phyloP scores from a whole-genome alignment of 2,797 vertebrate genomes.

The Coreius guichenoti region DNA sequence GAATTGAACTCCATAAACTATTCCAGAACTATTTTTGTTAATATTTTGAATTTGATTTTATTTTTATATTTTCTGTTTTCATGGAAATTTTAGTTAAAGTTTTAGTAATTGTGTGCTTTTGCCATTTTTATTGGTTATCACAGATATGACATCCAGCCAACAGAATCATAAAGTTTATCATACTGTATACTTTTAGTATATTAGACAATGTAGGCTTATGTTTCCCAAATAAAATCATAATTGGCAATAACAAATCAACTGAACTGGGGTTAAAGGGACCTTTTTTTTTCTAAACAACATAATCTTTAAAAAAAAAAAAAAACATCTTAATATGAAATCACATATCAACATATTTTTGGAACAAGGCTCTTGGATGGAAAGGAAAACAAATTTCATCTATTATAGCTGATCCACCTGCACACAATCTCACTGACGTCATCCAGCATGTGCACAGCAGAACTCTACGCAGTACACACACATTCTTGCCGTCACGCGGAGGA shows the following conservation, averaged over 20 bases:
- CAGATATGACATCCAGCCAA: too few species aligned
- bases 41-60: too few species aligned
- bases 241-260: not conserved
- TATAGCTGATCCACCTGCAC: not conserved
- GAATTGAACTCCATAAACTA: too few species aligned
- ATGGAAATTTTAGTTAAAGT: too few species aligned
- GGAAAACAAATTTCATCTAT: not conserved
- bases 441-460: not conserved
- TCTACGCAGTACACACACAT: not conserved
- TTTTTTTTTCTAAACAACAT: not conserved
- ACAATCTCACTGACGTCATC: conserved; percentile 14
- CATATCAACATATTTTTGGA: not conserved
- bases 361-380: not conserved
- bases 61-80: too few species aligned
- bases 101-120: not conserved
- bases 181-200: not conserved
- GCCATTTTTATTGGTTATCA: too few species aligned
- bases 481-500: not conserved
- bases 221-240: not conserved
- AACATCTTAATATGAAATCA: not conserved
- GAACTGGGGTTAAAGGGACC: not conserved
- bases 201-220: not conserved
- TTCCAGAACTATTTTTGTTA: too few species aligned
- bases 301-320: not conserved
- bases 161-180: too few species aligned